Conservation (phyloP, 2,113 vertebrate species). For the Erpornis zantholeuca region DNA sequence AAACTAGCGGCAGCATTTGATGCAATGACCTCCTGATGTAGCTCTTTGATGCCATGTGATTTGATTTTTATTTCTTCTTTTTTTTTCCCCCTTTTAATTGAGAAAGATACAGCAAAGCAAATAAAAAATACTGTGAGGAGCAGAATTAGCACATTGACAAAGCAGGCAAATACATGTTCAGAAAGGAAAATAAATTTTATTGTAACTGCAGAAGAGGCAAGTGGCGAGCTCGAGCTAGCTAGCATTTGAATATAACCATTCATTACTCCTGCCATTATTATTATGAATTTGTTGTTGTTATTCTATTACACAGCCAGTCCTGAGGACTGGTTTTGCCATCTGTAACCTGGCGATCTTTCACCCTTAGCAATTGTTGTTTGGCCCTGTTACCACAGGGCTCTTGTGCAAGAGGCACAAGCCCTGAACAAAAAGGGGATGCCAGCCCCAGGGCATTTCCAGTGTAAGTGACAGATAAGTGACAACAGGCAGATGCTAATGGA, state of each 20-base stretch:
- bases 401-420: slow-evolving; percentile 38
- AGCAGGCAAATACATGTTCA: slow-evolving; percentile 43
- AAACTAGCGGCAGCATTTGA: slow-evolving; percentile 59
- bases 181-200: not conserved
- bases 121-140: slow-evolving; percentile 2
- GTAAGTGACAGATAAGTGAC: slow-evolving; percentile 26
- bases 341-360: slow-evolving; percentile 22
- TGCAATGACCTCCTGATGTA: slow-evolving; percentile 55
- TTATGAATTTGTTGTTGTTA: slow-evolving; percentile 55
- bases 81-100: not conserved
- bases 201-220: slow-evolving; percentile 3
- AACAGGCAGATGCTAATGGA: not conserved
- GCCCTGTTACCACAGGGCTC: not conserved
- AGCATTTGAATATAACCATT: slow-evolving; percentile 32
- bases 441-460: slow-evolving; percentile 11
- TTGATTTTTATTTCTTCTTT: slow-evolving; percentile 48
- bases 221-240: not conserved
- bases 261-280: slow-evolving; percentile 49
- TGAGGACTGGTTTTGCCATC: slow-evolving; percentile 45
- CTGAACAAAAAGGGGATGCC: slow-evolving; percentile 30
- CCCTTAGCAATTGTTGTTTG: slow-evolving; percentile 20
- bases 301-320: slow-evolving; percentile 29
- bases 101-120: slow-evolving; percentile 22
- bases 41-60: slow-evolving; percentile 35
- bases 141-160: not conserved